These are phyloP conservation scores for Zonitis immaculata DNA, from an alignment of 2,888 invertebrate genomes.

Conservation along the genomic window DNA sequence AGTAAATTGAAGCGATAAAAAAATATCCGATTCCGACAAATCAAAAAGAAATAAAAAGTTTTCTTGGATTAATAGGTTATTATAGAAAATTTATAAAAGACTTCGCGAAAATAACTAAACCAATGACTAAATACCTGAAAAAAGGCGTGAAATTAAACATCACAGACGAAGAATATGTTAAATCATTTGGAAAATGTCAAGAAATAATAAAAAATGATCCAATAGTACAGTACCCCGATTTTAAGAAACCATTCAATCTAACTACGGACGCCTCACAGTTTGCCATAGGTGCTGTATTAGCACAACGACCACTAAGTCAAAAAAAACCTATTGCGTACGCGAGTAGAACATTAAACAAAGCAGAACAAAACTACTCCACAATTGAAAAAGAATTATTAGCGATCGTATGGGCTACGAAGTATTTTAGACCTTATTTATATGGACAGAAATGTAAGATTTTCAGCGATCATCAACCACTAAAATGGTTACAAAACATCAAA, in stretches of 20 bases:
- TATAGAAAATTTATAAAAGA: neutral
- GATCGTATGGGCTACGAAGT: conserved; percentile 10
- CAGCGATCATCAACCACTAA: conserved; percentile 43
- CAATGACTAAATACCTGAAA: neutral
- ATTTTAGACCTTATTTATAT: conserved; percentile 11
- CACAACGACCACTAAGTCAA: conserved; percentile 17
- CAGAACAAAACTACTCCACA: conserved; percentile 27
- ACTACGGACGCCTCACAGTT: neutral
- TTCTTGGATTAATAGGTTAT: too few relatives aligned
- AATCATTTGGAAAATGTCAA: neutral
- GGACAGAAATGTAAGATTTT: conserved; percentile 20
- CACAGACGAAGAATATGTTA: neutral
- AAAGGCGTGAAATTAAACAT: neutral
- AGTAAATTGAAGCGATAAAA: neutral
- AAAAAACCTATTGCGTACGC: conserved; percentile 27
- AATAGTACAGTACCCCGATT: neutral
- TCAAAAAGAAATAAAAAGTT: too few relatives aligned
- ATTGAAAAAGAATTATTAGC: conserved; percentile 33
- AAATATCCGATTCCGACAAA: neutral
- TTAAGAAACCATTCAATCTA: neutral
- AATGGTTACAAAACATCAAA: conserved; percentile 42
- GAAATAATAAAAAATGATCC: neutral
- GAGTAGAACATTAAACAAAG: conserved; percentile 20
- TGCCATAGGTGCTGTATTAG: neutral
- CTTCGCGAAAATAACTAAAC: neutral